Evolutionary conservation across 1,140 invertebrate genomes (phyloP).

Genomic region (Trichonephila clavipes): DNA sequence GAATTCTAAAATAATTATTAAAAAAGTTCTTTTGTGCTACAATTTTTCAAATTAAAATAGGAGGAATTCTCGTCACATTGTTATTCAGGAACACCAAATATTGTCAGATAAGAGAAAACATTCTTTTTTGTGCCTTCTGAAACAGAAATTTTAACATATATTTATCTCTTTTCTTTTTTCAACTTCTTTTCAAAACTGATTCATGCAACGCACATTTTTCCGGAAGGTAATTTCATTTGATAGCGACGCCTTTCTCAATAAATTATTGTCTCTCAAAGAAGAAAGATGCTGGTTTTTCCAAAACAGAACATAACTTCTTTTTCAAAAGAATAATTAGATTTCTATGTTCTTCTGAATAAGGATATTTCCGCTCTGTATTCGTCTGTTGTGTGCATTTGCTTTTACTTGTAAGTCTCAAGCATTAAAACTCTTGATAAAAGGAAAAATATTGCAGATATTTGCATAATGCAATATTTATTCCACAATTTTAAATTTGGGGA

Average conservation of each 20-base stretch:
- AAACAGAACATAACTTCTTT: neutral
- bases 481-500: no score
- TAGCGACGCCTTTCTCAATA: neutral
- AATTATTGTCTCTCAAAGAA: neutral
- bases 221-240: neutral
- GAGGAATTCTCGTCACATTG: no score
- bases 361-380: no score
- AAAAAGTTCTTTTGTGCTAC: no score
- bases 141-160: neutral
- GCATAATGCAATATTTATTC: no score
- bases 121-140: neutral
- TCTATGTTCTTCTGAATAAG: neutral
- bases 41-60: no score
- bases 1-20: no score
- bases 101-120: neutral
- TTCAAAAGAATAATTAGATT: neutral
- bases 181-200: neutral
- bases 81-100: no score
- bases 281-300: neutral
- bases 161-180: neutral
- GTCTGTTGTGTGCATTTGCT: no score
- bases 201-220: neutral
- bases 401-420: no score
- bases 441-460: no score
- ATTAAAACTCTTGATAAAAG: no score